A percentile compares a stretch with the other conserved stretches of the same genome.
Evolutionary conservation across 2,888 invertebrate species (phyloP).

Genomic region (Phoenoteleia sp.): DNA sequence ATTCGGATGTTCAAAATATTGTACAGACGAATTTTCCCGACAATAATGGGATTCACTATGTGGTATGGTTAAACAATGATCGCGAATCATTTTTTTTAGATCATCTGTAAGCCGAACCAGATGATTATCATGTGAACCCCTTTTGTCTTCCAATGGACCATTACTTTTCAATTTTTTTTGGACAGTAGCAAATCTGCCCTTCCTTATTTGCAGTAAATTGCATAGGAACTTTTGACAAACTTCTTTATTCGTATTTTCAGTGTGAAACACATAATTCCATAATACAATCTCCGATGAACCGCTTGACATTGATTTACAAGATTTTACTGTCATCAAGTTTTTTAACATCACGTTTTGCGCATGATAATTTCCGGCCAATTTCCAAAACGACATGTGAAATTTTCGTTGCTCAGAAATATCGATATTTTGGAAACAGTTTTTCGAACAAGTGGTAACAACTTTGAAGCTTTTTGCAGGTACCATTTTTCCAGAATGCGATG

Average conservation of each 20-base stretch:
- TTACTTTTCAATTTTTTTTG: slow-evolving; percentile 54
- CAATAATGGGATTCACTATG: too few relatives aligned
- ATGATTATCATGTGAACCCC: slow-evolving; percentile 53
- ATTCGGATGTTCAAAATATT: slow-evolving; percentile 30
- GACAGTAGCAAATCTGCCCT: slow-evolving; percentile 45
- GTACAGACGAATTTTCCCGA: too few relatives aligned
- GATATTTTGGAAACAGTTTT: slow-evolving; percentile 40
- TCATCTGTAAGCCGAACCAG: slow-evolving; percentile 52
- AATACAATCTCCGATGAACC: background rate
- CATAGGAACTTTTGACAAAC: slow-evolving; percentile 65
- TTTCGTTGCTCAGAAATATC: slow-evolving; percentile 19
- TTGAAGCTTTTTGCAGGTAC: slow-evolving; percentile 33
- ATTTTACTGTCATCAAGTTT: slow-evolving; percentile 35
- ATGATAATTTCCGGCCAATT: slow-evolving; percentile 39
- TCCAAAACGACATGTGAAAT: slow-evolving; percentile 45
- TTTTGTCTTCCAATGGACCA: slow-evolving; percentile 44
- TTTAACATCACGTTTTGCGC: slow-evolving; percentile 45
- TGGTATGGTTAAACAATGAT: slow-evolving; percentile 50
- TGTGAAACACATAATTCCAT: slow-evolving; percentile 56
- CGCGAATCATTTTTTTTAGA: slow-evolving; percentile 57
- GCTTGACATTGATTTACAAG: background rate
- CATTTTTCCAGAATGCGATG: slow-evolving; percentile 19
- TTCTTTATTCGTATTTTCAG: background rate
- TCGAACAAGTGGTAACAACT: slow-evolving; percentile 24
- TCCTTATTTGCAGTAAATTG: slow-evolving; percentile 39